phyloP scores from a whole-genome alignment of 2,113 vertebrate genomes.

The Turdus rufiventris region DNA sequence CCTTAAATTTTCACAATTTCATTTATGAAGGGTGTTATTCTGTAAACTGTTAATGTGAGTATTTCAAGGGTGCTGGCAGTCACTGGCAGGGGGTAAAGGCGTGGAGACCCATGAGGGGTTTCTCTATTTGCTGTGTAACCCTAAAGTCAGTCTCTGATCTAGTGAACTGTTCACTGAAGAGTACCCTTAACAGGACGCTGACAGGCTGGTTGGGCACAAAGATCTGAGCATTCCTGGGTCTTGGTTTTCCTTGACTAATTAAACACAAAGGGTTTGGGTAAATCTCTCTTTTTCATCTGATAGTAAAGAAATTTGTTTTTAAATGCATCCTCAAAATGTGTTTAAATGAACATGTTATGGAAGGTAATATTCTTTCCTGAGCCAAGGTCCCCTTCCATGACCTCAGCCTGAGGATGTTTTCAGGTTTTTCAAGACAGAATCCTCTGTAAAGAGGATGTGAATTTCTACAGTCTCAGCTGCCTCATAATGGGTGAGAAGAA shows the following conservation, averaged over 20 bases:
- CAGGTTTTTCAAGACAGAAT: neutral
- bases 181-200: fast-evolving
- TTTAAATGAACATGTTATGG: neutral
- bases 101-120: neutral
- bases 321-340: neutral
- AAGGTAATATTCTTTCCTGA: neutral
- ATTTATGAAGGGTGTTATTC: neutral
- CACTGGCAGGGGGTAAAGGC: neutral
- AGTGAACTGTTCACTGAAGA: neutral
- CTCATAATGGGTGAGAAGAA: neutral
- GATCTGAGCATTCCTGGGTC: neutral
- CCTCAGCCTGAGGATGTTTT: neutral
- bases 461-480: neutral
- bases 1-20: neutral
- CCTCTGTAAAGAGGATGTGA: neutral
- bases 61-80: neutral
- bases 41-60: neutral
- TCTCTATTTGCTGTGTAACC: neutral
- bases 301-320: neutral
- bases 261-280: neutral
- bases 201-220: neutral
- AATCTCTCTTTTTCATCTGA: neutral
- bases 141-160: neutral
- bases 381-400: neutral
- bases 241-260: neutral